phyloP scores from a whole-genome alignment of 2,113 vertebrate genomes.

The Aviceda subcristata region DNA sequence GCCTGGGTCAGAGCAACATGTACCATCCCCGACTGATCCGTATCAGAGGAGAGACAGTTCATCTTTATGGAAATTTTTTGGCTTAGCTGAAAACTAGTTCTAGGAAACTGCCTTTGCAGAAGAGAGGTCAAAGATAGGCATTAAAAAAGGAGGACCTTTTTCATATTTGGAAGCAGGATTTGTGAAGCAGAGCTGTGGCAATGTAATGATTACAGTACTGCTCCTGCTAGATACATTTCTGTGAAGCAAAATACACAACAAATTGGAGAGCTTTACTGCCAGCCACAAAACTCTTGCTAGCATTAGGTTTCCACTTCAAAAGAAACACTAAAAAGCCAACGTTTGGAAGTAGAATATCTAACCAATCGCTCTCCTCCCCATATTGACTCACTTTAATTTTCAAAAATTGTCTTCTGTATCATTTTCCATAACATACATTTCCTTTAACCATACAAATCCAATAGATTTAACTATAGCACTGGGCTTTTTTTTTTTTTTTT shows the following conservation, averaged over 20 bases:
- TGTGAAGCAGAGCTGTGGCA: not conserved
- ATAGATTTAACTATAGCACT: not conserved
- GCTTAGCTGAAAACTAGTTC: not conserved
- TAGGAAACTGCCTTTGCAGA: not conserved
- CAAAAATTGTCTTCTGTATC: not conserved
- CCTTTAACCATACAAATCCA: not conserved
- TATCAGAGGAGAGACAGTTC: not conserved
- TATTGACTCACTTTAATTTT: not conserved
- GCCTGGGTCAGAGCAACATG: not conserved
- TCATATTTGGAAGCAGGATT: not conserved
- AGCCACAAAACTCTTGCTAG: not conserved
- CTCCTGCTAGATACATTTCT: not conserved
- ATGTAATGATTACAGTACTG: not conserved
- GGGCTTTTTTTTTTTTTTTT: rapidly evolving
- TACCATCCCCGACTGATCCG: not conserved
- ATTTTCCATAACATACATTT: not conserved
- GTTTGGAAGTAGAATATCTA: not conserved
- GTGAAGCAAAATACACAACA: not conserved
- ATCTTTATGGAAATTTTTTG: not conserved
- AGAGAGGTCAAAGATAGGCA: not conserved
- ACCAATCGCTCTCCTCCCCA: not conserved
- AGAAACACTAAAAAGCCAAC: not conserved
- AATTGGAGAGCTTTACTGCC: not conserved
- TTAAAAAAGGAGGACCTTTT: not conserved
- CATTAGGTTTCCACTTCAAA: not conserved